Percentiles rank a stretch among this genome's conserved stretches.
Conservation (phyloP, 1,140 invertebrate species). For the Zaprionus camerounensis region DNA sequence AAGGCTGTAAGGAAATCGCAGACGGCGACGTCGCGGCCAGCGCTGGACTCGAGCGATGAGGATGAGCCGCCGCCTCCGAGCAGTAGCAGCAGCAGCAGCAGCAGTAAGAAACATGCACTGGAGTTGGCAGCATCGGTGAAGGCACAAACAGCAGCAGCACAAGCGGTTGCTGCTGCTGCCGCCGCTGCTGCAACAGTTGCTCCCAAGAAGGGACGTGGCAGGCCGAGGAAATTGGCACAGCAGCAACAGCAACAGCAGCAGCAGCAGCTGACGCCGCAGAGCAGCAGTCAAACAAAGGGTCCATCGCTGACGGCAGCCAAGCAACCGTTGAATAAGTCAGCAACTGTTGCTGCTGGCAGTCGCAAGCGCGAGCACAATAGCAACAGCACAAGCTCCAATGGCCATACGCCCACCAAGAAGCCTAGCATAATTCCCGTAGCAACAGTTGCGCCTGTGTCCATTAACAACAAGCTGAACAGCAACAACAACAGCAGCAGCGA, state of each 20-base stretch:
- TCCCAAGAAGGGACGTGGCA: slow-evolving; percentile 72
- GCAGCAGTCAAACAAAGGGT: slow-evolving; percentile 67
- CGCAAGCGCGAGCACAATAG: slow-evolving; percentile 57
- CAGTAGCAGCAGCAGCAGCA: background rate
- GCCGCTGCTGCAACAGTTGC: slow-evolving; percentile 25
- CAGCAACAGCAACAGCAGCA: slow-evolving; percentile 43
- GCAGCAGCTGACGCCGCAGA: slow-evolving; percentile 33
- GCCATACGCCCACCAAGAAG: slow-evolving; percentile 70
- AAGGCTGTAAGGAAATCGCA: slow-evolving; percentile 60
- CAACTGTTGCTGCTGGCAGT: slow-evolving; percentile 31
- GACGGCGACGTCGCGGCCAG: slow-evolving; percentile 19
- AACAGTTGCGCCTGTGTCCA: background rate
- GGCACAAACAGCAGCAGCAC: background rate
- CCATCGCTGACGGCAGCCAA: slow-evolving; percentile 76
- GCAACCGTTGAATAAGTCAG: slow-evolving; percentile 64
- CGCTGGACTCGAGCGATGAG: slow-evolving; percentile 75
- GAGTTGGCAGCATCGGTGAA: slow-evolving; percentile 33
- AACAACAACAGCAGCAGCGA: slow-evolving; percentile 15
- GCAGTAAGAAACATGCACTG: slow-evolving; percentile 51
- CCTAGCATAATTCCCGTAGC: slow-evolving; percentile 26
- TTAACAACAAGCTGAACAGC: slow-evolving; percentile 16
- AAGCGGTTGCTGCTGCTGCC: slow-evolving; percentile 23
- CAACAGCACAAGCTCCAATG: slow-evolving; percentile 66
- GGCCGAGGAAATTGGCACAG: slow-evolving; percentile 67
- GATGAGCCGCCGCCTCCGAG: slow-evolving; percentile 51